phyloP scores from a whole-genome alignment of 2,888 invertebrate genomes.

The Tricholauxania praeusta region DNA sequence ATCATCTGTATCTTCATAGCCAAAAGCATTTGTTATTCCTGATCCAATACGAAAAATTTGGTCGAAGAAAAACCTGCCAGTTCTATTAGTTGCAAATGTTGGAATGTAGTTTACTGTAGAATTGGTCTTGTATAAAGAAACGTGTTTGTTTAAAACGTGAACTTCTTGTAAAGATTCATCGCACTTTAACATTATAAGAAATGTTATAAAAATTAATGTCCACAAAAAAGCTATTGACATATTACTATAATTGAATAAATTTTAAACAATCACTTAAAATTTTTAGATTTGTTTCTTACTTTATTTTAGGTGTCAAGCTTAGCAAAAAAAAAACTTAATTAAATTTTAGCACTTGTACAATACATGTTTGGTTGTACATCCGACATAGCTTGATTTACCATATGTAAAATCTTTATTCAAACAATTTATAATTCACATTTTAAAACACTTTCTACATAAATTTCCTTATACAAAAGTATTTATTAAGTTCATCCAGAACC shows the following conservation, averaged over 20 bases:
- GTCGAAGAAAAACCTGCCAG: conserved; percentile 79
- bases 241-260: background rate
- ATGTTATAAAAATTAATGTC: conserved; percentile 5
- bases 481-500: no score
- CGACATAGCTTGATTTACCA: no score
- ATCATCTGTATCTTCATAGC: conserved; percentile 71
- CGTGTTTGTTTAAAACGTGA: background rate
- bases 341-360: no score
- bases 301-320: no score
- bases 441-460: no score
- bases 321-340: no score
- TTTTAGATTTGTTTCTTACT: no score
- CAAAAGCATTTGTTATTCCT: conserved; percentile 64
- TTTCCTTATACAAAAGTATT: no score
- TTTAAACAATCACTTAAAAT: no score
- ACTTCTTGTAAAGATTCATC: conserved; percentile 7
- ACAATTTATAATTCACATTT: no score
- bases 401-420: no score
- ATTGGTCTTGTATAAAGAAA: background rate
- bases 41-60: conserved; percentile 77
- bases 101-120: background rate
- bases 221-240: conserved; percentile 20
- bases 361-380: no score
- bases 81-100: conserved; percentile 67
- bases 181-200: conserved; percentile 15